phyloP scores from a whole-genome alignment of 2,797 vertebrate genomes.

The Pelobates cultripes region DNA sequence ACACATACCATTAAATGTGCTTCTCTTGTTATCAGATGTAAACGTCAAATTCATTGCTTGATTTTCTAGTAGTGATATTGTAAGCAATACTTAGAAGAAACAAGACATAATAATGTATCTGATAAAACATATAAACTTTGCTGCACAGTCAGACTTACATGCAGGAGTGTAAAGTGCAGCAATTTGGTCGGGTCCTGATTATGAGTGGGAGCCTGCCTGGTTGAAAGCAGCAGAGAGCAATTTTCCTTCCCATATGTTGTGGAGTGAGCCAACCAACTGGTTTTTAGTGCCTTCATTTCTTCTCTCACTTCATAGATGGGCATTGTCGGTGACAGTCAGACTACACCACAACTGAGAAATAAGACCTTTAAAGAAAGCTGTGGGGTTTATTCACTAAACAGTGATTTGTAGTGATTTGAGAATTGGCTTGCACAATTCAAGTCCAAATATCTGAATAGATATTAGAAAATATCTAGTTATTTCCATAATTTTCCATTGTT shows the following conservation, averaged over 20 bases:
- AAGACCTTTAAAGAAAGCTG: not conserved
- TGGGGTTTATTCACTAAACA: too few species aligned
- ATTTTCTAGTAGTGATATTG: not conserved
- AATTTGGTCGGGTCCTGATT: not conserved
- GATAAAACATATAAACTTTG: not conserved
- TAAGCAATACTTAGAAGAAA: constrained; percentile 15
- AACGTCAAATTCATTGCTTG: constrained; percentile 1
- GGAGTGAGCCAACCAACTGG: not conserved
- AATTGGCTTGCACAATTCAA: too few species aligned
- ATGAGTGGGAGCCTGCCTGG: not conserved
- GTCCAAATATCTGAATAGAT: too few species aligned
- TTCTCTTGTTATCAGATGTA: constrained; percentile 1
- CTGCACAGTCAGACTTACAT: not conserved
- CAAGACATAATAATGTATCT: not conserved
- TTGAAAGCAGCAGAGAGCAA: not conserved
- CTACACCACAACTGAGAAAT: not conserved
- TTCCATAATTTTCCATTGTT: too few species aligned
- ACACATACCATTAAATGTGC: constrained; percentile 12
- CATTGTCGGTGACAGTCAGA: not conserved
- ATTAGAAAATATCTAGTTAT: too few species aligned
- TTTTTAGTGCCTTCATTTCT: not conserved
- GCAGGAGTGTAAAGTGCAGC: not conserved
- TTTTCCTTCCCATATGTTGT: not conserved
- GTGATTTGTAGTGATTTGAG: too few species aligned
- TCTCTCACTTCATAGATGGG: not conserved